Evolutionary conservation across 1,140 invertebrate genomes (phyloP), one percentile per base, ranked within the genome.

Genomic region (Diorhabda elongata): DNA sequence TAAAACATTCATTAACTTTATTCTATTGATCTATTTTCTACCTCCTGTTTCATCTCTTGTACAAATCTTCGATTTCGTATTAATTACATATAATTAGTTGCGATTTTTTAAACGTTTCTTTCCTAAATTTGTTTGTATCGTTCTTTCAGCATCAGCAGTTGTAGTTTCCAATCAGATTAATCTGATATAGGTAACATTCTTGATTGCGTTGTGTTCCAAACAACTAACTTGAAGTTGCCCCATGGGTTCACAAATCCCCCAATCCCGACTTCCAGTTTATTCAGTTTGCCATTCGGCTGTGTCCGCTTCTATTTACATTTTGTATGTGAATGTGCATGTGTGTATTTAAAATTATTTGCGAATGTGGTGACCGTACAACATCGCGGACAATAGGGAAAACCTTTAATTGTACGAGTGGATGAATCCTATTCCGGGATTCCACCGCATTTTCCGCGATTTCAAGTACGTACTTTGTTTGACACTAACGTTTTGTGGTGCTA

Each of bases 351-450:
- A 62, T 43, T 62, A 11, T 62, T 62, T 62, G 61, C 61, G 43
- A 62, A 62, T 62, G 42, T 62, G 44, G 42, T 62, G 61, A 62
- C 61, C 61, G 43, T 42, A 59, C 43, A 11, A 9, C 43, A 52
- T 52, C 47, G n/a, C 9, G 61, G 61, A 62, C 61, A 62, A 62
- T 62, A 43, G 61, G 43, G 61, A 62, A 44, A 44, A n/a, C 61
- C 44, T 62, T 62, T 62, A 62, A 62, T 62, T 62, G 61, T 62
- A 62, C n/a, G 43, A 43, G 42, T 43, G 42, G 61, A 62, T 62
- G 61, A 62, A 11, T 62, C 61, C 42, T 43, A 44, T 62, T 62
- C 5, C 26, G 26, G 42, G 44, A 62, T 43, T 62, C 44, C 5
- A 62, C 61, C 61, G 11, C 61, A 47, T 62, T 62, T 62, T 62